These are phyloP conservation scores for Amiota mariae DNA, from an alignment of 2,888 invertebrate genomes.

Conservation along the genomic window DNA sequence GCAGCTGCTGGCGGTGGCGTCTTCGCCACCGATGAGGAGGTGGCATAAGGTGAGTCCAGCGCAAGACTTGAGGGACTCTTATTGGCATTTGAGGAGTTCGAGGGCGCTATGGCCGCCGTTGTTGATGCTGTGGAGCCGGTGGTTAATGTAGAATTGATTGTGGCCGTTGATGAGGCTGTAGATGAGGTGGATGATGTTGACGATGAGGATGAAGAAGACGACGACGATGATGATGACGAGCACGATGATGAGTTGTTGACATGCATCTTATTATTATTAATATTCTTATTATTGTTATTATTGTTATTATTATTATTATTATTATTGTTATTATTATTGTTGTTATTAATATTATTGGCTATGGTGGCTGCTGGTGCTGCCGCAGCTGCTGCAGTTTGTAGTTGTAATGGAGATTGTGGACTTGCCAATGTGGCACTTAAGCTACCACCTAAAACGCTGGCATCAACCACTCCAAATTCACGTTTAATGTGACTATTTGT, in stretches of 20 bases:
- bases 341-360: constrained; percentile 57
- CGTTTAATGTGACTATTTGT: constrained; percentile 65
- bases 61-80: constrained; percentile 49
- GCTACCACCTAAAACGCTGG: constrained; percentile 62
- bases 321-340: constrained; percentile 58
- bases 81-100: constrained; percentile 68
- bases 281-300: constrained; percentile 51
- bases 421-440: constrained; percentile 53
- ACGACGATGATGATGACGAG: constrained; percentile 65
- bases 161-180: constrained; percentile 60
- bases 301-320: constrained; percentile 53
- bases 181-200: constrained; percentile 63
- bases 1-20: constrained; percentile 47
- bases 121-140: constrained; percentile 54
- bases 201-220: constrained; percentile 64
- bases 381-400: constrained; percentile 20
- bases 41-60: constrained; percentile 59
- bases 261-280: constrained; percentile 57
- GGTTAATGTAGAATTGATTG: constrained; percentile 52
- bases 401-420: constrained; percentile 45
- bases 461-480: constrained; percentile 68
- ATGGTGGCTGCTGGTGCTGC: constrained; percentile 41
- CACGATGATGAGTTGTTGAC: constrained; percentile 62
- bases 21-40: not conserved
- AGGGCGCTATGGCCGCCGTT: constrained; percentile 67